Evolutionary conservation across 2,113 vertebrate species (phyloP).

Genomic region (Helogale parvula): DNA sequence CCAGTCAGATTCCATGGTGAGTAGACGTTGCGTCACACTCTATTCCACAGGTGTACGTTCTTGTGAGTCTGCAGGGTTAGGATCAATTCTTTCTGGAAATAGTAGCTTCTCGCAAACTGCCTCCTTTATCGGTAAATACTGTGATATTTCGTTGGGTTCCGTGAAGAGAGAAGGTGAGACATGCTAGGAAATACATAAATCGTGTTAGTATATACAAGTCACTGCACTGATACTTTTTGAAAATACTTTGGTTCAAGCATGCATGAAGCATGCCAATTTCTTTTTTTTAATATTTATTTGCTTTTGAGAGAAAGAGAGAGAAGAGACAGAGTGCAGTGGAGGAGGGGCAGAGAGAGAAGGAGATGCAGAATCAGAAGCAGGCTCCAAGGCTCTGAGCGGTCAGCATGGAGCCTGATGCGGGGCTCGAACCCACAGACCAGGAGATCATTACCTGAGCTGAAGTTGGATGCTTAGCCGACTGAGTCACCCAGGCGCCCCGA

Average conservation of each 20-base stretch:
- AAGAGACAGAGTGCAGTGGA: too few relatives aligned
- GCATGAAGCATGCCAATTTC: not conserved
- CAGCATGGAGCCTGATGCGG: too few relatives aligned
- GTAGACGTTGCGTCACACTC: constrained; percentile 66
- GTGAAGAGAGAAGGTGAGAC: constrained; percentile 93
- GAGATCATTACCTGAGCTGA: too few relatives aligned
- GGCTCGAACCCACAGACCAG: too few relatives aligned
- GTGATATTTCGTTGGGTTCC: constrained; percentile 97
- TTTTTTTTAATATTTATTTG: too few relatives aligned
- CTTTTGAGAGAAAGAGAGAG: too few relatives aligned
- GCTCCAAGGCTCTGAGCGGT: too few relatives aligned
- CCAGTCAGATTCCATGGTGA: constrained; percentile 60
- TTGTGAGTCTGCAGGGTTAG: constrained; percentile 70
- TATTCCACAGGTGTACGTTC: constrained; percentile 74
- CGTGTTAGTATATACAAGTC: not conserved
- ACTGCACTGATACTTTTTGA: not conserved
- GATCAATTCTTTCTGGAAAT: constrained; percentile 87
- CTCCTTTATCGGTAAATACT: constrained; percentile 93
- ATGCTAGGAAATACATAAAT: constrained; percentile 84
- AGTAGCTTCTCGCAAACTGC: constrained; percentile 93
- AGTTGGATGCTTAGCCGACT: too few relatives aligned
- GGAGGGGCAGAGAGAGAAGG: too few relatives aligned
- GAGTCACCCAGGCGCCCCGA: not conserved
- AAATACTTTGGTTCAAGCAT: not conserved
- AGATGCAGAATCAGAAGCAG: too few relatives aligned